Evolutionary conservation across 2,113 vertebrate species (phyloP), one percentile per base, ranked within the genome.

Genomic region (Urocolius indicus): DNA sequence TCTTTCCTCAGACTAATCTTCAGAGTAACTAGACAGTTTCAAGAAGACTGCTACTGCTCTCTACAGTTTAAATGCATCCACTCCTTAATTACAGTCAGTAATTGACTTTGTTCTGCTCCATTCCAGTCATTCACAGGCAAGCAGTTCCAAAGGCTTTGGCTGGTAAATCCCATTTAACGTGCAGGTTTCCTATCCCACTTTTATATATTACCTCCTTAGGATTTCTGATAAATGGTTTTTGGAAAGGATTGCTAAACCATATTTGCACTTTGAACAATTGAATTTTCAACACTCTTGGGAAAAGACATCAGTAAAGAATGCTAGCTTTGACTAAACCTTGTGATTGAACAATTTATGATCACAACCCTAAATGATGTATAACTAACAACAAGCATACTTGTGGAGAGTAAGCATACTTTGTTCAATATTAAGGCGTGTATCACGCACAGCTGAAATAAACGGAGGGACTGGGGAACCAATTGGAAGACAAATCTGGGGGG

Each of bases 21-120:
- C 92, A 80, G 92, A 96, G 97, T 96, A 97, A 94, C 96, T 80
- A 97, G 97, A 97, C 97, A 91, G 97, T 98, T 98, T 99, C 99
- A 98, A 98, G 98, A 99, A 99, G 99, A 98, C 98, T 99, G 98
- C 99, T 99, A 98, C 99, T 99, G 99, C 99, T 99, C 99, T 99
- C 99, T 99, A 99, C 99, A 99, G 99, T 99, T 99, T 97, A 98
- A 99, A 98, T 82, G 97, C 97, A 97, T 98, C 98, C 98, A 99
- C 98, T 98, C 98, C 98, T 98, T 98, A 98, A 98, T 98, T 98
- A 98, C 97, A 98, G 90, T 76, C 98, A 96, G 97, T 98, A 98
- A 98, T 98, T 98, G 98, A 98, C 98, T 98, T 98, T 98, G 97
- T 98, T 98, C 97, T 97, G 96, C 96, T 98, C 95, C 82, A 90